Evolutionary conservation across 2,888 invertebrate genomes (phyloP), one percentile per base, ranked within the genome.

Genomic region (Zygaena filipendulae): DNA sequence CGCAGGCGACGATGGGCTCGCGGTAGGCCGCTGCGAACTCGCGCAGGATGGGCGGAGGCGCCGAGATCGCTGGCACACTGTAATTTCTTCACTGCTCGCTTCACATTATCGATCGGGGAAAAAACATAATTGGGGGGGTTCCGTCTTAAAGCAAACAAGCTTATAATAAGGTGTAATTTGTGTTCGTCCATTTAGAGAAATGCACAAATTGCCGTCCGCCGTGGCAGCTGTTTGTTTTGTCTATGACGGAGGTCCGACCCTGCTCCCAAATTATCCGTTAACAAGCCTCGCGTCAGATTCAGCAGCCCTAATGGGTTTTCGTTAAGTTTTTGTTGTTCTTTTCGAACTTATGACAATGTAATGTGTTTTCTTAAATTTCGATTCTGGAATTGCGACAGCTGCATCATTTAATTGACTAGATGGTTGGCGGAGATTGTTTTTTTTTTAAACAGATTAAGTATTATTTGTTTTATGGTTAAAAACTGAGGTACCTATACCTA

Each of bases 81-180:
- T 75, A 75, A 77, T 77, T 75, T 74, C 72, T 72, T 68, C 74
- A 69, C 72, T 69, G 67, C 64, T 67, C 68, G 63, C 56, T 64
- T 60, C 67, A 69, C 69, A 69, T 79, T 74, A 75, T 72, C 63
- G 75, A 74, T 70, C 66, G 64, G 64, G 72, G 74, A 75, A 39
- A 77, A 75, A 69, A 16, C 16, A 68, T 77, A 77, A 79, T 77
- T 79, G 74, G 63, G 58, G 77, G 77, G 74, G 74, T 69, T 58
- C 71, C 74, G 55, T 74, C 75, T 74, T 74, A 79, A 79, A 77
- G 77, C 79, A 79, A 79, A 79, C 79, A 79, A 77, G 77, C 77
- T 77, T 77, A 79, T 77, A 79, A 79, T 79, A 79, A 79, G 79
- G 55, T 79, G 66, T 79, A 79, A 79, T 79, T 79, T 77, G 77